Conservation (phyloP, 1,140 invertebrate genomes). For the Apis laboriosa region DNA sequence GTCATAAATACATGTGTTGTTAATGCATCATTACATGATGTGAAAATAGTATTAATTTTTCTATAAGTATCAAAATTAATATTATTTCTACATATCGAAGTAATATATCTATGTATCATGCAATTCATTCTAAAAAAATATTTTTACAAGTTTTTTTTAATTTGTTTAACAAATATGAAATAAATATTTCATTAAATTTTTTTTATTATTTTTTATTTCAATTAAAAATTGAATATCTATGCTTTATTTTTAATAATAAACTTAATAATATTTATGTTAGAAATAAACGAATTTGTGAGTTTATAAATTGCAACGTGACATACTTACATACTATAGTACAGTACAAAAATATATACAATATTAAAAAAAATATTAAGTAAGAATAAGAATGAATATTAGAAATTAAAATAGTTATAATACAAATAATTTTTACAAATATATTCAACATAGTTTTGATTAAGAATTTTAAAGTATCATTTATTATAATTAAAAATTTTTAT, state of each 20-base stretch:
- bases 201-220: background rate
- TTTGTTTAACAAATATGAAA: background rate
- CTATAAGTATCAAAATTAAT: slow-evolving; percentile 10
- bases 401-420: too few species aligned
- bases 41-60: background rate
- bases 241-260: background rate
- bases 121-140: slow-evolving; percentile 43
- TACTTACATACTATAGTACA: background rate
- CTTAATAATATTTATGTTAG: background rate
- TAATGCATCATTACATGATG: background rate
- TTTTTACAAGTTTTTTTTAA: background rate
- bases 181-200: background rate
- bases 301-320: background rate
- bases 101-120: slow-evolving; percentile 28
- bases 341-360: too few species aligned
- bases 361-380: background rate
- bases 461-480: too few species aligned
- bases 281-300: background rate
- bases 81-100: slow-evolving; percentile 2
- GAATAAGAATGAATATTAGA: background rate
- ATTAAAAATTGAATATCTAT: background rate
- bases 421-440: too few species aligned
- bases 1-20: background rate
- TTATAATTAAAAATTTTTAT: too few species aligned
- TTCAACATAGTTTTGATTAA: background rate